Evolutionary conservation across 2,888 invertebrate genomes (phyloP), one percentile per base, ranked within the genome.

Genomic region (Epistrophe grossulariae): DNA sequence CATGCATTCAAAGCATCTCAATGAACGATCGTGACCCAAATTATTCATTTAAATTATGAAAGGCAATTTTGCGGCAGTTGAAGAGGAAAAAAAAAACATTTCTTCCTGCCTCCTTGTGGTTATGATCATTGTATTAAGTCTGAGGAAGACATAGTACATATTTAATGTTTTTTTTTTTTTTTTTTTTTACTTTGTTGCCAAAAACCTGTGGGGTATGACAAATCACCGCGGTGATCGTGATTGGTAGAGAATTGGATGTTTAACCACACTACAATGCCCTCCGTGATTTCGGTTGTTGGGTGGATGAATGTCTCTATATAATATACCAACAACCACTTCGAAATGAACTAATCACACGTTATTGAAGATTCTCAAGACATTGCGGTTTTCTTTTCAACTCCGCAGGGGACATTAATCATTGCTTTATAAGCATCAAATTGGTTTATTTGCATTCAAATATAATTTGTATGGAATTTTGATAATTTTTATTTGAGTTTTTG

Each of bases 1-100:
- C 70, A 74, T 83, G 52, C 79, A 72, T 68, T 73, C 24, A 43
- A 43, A 62, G 81, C 70, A 84, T 81, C 77, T 73, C 82, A 83
- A 78, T 83, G 83, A 71, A 48, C 87, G 87, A 87, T 87, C 87
- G 87, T 87, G 87, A 87, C 87, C 87, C 79, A 87, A 87, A 87
- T 87, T 87, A 87, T 83, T 87, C 83, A 87, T 87, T 79, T 79
- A 83, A 83, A 76, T 87, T 87, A 87, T 87, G 87, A 87, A 87
- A 87, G 79, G 87, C 40, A 87, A 83, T 76, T 87, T 87, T 19
- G 74, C 24, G 82, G 74, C 35, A n/a, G 55, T 77, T 48, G 28
- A 45, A 48, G 13, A 31, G 4, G n/a, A n/a, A n/a, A 19, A 17
- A 52, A 43, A 43, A 43, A 62, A 76, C 45, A 28, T 57, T 60